These are phyloP conservation scores for Leucania comma DNA, from an alignment of 2,888 invertebrate genomes.

Conservation along the genomic window DNA sequence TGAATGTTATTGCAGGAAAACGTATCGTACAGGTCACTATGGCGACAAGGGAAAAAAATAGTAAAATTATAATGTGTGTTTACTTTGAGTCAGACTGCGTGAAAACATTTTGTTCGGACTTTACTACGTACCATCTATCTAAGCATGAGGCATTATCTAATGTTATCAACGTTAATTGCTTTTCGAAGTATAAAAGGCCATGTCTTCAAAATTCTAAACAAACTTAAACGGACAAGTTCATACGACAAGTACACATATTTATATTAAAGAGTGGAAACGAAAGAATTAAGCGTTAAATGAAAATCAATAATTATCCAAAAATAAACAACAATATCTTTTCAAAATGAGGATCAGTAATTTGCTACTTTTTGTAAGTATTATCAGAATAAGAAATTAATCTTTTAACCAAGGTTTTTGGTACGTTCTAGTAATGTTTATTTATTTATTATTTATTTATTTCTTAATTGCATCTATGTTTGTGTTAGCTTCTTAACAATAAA, in stretches of 20 bases:
- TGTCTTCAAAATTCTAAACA: slow-evolving; percentile 71
- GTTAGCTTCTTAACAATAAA: not conserved
- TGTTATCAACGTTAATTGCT: slow-evolving; percentile 87
- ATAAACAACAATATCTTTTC: slow-evolving; percentile 61
- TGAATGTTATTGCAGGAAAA: no score
- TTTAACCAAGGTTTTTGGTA: not conserved
- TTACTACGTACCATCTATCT: slow-evolving; percentile 79
- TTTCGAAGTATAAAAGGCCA: slow-evolving; percentile 83
- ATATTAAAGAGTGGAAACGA: slow-evolving; percentile 79
- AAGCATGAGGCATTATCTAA: slow-evolving; percentile 84
- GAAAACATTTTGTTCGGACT: slow-evolving; percentile 88
- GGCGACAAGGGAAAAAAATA: no score
- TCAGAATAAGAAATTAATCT: not conserved
- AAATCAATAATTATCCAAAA: slow-evolving; percentile 48
- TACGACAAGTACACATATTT: slow-evolving; percentile 75
- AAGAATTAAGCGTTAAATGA: slow-evolving; percentile 84
- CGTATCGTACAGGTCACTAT: no score
- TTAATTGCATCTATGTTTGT: no score
- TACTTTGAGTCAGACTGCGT: slow-evolving; percentile 86
- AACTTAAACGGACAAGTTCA: slow-evolving; percentile 86
- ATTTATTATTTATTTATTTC: no score
- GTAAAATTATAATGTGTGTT: slow-evolving; percentile 70
- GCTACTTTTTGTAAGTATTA: slow-evolving; percentile 83
- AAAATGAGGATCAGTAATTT: slow-evolving; percentile 85
- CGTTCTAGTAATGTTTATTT: not conserved